Base-by-base conservation (phyloP, 1,140 invertebrate genomes). In the Meloidogyne floridensis region DNA sequence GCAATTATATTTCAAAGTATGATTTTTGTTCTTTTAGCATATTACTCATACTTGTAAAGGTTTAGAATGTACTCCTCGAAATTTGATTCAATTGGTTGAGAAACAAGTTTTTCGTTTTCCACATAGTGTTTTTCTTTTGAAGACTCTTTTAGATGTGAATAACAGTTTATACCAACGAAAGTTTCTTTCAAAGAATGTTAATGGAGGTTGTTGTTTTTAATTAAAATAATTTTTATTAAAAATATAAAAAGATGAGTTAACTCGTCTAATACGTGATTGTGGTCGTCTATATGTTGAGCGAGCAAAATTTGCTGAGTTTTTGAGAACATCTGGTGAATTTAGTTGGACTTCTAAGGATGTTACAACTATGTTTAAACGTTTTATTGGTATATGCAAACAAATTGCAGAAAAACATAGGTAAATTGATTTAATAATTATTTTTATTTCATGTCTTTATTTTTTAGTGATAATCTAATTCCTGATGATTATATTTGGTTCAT, bases 401-500 rank as follows among this genome's bases (percentile, higher is more conserved):
- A 71, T 20, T 53, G 77, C 59, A 79, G 51, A 69, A 18, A 54
- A 11, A 53, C 65, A 15, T n/a, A 79, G 77, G 56, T 71, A n/a
- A 76, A 75, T 11, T 75, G 74, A 20, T 75, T 59, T 42, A 6
- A n/a, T 43, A 75, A 6, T 32, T 47, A 32, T 75, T 75, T 43
- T 8, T n/a, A 75, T 75, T 18, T 5, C 32, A 1, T 32, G 32
- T 32, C 2, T 51, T 75, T 75, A 51, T 75, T 4, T 2, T 77
- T 77, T 32, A 79, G 77, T 71, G 65, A 53, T 53, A 72, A 53
- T 71, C 11, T 51, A 7, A 53, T 79, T 3, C 77, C 77, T 20
- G 77, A 79, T 72, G 77, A 79, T 11, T 79, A 72, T 18, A 69
- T 79, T 13, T 79, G 77, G 77, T 20, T 42, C 65, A 53, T 79